Base-by-base conservation (phyloP, 1,140 invertebrate genomes). In the Orius laevigatus region DNA sequence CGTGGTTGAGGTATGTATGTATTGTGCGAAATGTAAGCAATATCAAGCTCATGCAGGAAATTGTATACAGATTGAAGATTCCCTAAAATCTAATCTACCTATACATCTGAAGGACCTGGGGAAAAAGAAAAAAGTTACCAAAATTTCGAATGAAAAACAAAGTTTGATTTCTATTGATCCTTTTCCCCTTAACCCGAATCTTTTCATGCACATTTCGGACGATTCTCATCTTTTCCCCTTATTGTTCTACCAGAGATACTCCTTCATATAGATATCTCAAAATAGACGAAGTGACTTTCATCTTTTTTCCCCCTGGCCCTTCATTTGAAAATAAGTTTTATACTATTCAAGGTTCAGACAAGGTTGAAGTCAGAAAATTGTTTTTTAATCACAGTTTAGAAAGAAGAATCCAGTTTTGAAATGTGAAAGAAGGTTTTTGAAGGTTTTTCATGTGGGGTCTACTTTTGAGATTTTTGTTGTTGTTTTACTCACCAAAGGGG, bases 401-500 rank as follows among this genome's bases (percentile, higher is more conserved):
- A 20, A 10, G 15, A 12, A 11, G 19, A 33, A 32, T 11, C 25
- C 4, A 20, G n/a, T 3, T 3, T 5, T 11, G 19, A 10, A 31
- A 25, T 11, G n/a, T 46, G n/a, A 32, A 25, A 32, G 25, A 31
- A 12, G n/a, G n/a, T n/a, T n/a, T n/a, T 38, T n/a, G 10, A n/a
- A 10, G 36, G n/a, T 4, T 38, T 38, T n/a, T 16, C 3, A 16
- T n/a, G n/a, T n/a, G n/a, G n/a, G n/a, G 3, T 16, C 36, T 38
- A 38, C 36, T 4, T n/a, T n/a, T 16, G n/a, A n/a, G 3, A 38
- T 12, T n/a, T 12, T n/a, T 10, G n/a, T 16, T 32, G 16, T 20
- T 55, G 50, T 53, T 50, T 53, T 60, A 63, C 62, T 64, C 60
- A 66, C 65, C 65, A 66, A 43, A 65, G 53, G 45, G 61, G 57